These are phyloP conservation scores for Cheirogaleus medius DNA, from an alignment of 2,113 vertebrate species.

Conservation along the genomic window DNA sequence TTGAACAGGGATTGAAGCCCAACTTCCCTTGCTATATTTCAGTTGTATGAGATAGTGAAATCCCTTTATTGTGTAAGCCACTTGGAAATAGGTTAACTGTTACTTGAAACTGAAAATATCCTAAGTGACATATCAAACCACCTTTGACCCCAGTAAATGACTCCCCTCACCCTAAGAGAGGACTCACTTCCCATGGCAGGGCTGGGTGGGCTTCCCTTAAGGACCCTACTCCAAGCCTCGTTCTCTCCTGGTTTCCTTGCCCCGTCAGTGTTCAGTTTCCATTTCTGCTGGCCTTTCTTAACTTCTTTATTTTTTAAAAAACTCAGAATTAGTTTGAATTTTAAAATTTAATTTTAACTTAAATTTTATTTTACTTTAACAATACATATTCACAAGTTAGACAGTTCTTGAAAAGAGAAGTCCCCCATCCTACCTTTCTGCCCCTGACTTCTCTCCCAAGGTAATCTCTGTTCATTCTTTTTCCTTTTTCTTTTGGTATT, in stretches of 20 bases:
- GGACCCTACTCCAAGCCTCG: not conserved
- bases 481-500: not conserved
- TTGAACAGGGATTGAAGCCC: not conserved
- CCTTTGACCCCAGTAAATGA: not conserved
- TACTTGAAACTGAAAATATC: not conserved
- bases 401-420: conserved; percentile 3
- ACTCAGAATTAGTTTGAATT: not conserved
- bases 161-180: not conserved
- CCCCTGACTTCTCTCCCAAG: not conserved
- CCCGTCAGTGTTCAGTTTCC: not conserved
- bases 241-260: not conserved
- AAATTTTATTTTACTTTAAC: conserved; percentile 52
- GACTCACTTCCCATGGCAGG: not conserved
- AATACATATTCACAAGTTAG: conserved; percentile 7
- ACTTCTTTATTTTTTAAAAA: not conserved
- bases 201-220: not conserved
- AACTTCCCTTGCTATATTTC: not conserved
- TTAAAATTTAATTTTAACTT: conserved; percentile 35
- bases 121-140: not conserved
- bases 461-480: not conserved
- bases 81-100: not conserved
- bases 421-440: not conserved
- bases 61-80: not conserved
- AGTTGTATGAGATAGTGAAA: not conserved
- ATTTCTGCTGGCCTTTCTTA: not conserved